phyloP scores from a whole-genome alignment of 2,113 vertebrate genomes.

The Boleophthalmus pectinirostris region DNA sequence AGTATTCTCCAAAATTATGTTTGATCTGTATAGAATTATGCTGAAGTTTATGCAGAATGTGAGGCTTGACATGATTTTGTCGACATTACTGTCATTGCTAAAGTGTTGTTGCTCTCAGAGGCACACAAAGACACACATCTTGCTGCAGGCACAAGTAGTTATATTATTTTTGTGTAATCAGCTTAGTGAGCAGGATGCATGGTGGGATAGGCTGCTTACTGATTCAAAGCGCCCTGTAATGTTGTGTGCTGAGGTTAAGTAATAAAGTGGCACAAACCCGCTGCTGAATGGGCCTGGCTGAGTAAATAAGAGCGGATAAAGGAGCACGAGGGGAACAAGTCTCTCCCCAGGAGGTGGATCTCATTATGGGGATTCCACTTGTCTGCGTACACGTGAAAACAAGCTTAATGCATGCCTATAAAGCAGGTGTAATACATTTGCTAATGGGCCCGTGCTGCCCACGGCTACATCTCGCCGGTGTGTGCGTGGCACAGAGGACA shows the following conservation, averaged over 20 bases:
- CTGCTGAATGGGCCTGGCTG: constrained; percentile 65
- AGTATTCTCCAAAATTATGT: background rate
- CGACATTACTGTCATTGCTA: constrained; percentile 18
- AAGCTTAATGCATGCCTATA: constrained; percentile 76
- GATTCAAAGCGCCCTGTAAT: constrained; percentile 76
- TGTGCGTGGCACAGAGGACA: constrained; percentile 39
- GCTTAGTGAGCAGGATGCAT: constrained; percentile 73
- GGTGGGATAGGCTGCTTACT: constrained; percentile 65
- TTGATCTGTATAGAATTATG: background rate
- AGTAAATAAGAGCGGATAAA: constrained; percentile 75
- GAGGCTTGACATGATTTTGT: background rate
- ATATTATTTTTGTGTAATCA: constrained; percentile 84
- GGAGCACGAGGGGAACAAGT: constrained; percentile 53
- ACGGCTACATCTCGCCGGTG: constrained; percentile 56
- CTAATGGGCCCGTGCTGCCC: constrained; percentile 66
- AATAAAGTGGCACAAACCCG: constrained; percentile 76
- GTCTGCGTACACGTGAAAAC: constrained; percentile 65
- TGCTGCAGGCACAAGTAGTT: constrained; percentile 59
- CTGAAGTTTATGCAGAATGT: background rate
- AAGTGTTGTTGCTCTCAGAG: constrained; percentile 27
- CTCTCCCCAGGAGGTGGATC: constrained; percentile 76
- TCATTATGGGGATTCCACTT: constrained; percentile 78
- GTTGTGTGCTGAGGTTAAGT: constrained; percentile 75
- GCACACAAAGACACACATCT: constrained; percentile 34
- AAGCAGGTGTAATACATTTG: constrained; percentile 78